A percentile compares a stretch with the other conserved stretches of the same genome.
phyloP scores from a whole-genome alignment of 2,888 invertebrate genomes.

The Tricholauxania praeusta region DNA sequence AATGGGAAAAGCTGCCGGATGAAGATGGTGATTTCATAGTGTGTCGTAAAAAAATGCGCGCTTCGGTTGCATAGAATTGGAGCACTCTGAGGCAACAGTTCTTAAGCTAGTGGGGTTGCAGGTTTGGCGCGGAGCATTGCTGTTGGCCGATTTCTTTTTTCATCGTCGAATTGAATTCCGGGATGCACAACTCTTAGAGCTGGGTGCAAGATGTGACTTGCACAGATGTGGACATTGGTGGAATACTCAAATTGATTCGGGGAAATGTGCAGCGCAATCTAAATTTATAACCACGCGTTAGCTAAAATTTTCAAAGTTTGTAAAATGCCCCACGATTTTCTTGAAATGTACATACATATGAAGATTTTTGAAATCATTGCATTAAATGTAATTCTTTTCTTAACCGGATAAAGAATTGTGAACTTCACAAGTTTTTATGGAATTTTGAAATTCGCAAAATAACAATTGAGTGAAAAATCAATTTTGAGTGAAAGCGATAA shows the following conservation, averaged over 20 bases:
- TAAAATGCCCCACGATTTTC: too few species aligned
- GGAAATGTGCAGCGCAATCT: slow-evolving; percentile 78
- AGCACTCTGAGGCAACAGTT: slow-evolving; percentile 81
- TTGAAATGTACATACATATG: too few species aligned
- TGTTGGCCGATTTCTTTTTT: slow-evolving; percentile 83
- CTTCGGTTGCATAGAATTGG: slow-evolving; percentile 74
- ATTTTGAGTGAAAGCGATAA: too few species aligned
- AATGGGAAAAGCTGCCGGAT: slow-evolving; percentile 67
- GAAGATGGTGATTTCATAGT: slow-evolving; percentile 80
- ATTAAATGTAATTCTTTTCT: too few species aligned
- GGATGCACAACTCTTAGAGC: slow-evolving; percentile 75
- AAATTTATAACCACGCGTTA: slow-evolving; percentile 69
- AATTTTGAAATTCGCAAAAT: too few species aligned
- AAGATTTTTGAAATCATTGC: too few species aligned
- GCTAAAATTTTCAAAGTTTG: too few species aligned
- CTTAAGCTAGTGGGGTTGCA: slow-evolving; percentile 85
- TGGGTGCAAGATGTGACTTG: slow-evolving; percentile 89
- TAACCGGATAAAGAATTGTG: too few species aligned
- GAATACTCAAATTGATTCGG: slow-evolving; percentile 79
- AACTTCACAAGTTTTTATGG: too few species aligned
- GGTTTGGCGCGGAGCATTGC: slow-evolving; percentile 89
- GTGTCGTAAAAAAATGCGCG: slow-evolving; percentile 58
- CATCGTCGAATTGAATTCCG: slow-evolving; percentile 69
- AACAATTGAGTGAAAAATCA: too few species aligned
- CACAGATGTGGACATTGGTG: slow-evolving; percentile 84